Conservation (phyloP, 2,113 vertebrate genomes). For the Salminus brasiliensis region DNA sequence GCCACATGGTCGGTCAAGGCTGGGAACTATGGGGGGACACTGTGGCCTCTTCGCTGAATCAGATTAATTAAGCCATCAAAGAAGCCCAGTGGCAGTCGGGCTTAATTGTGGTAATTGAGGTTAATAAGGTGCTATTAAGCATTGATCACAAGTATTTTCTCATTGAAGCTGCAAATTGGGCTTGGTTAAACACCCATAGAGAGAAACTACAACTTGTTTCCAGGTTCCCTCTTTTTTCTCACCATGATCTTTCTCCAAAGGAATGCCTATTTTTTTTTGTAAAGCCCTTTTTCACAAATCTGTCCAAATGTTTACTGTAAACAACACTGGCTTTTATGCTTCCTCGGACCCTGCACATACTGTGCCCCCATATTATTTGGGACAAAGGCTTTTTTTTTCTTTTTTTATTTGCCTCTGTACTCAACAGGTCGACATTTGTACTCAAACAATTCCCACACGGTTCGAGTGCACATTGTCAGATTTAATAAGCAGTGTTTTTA, state of each 20-base stretch:
- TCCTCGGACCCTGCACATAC: no score
- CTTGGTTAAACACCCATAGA: conserved; percentile 77
- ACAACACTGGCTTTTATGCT: no score
- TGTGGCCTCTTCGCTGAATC: conserved; percentile 74
- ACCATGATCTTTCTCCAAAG: background rate
- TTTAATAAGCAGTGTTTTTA: no score
- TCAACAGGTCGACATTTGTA: no score
- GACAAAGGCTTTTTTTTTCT: no score
- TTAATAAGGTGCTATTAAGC: conserved; percentile 81
- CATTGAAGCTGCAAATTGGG: conserved; percentile 78
- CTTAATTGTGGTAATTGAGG: conserved; percentile 85
- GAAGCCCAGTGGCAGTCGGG: conserved; percentile 78
- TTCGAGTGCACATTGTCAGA: no score
- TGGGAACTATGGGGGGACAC: conserved; percentile 62
- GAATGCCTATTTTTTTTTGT: background rate
- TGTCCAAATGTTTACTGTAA: no score
- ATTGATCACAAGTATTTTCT: conserved; percentile 83
- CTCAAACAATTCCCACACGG: no score
- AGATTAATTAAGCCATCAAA: conserved; percentile 84
- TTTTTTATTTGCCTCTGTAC: no score
- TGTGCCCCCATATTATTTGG: no score
- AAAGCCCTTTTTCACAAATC: no score
- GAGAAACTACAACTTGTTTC: conserved; percentile 47
- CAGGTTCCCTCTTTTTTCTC: conserved; percentile 11
- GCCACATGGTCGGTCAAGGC: conserved; percentile 76